Evolutionary conservation across 2,797 vertebrate species (phyloP), one percentile per base, ranked within the genome.

Genomic region (Hyperoplus immaculatus): DNA sequence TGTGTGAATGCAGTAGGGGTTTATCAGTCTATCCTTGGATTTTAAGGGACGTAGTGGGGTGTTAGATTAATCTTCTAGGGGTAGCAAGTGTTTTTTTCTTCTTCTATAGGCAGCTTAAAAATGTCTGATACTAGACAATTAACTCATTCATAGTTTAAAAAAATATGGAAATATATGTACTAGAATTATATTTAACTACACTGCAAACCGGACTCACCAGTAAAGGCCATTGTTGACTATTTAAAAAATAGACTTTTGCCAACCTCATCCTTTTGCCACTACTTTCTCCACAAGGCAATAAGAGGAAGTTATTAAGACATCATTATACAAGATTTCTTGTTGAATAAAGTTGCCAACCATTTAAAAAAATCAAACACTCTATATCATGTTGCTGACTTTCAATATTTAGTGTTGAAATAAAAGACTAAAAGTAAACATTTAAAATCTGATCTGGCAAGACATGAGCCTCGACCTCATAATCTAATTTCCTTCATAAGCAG

Each of bases 11-110:
- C 47, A 77, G 21, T 45, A 43, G 56, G 53, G 29, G 58, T 83
- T 78, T 67, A 83, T 76, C 78, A 72, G 53, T 36, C 18, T 38
- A 10, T 59, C n/a, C 9, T 63, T 21, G 50, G 51, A 75, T 56
- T 65, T 51, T 41, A 8, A 21, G 41, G 21, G 54, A 15, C 9
- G 5, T 12, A n/a, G 8, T 41, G 29, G 14, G 49, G 65, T 51
- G 60, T 69, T 50, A 53, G 21, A 50, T 65, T 69, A 60, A 79
- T 79, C 69, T 58, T 53, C 47, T 58, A 38, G 55, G 46, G 53
- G 49, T 57, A 65, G 13, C 3, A 29, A 66, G 41, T 11, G 51
- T 77, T 79, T 43, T 69, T 29, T 21, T 29, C 2, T 29, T 29
- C 29, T 29, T 71, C 63, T 47, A 70, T 7, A 62, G 1, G 36